Conservation (phyloP, 2,113 vertebrate genomes). For the Corythoichthys haematopterus region DNA sequence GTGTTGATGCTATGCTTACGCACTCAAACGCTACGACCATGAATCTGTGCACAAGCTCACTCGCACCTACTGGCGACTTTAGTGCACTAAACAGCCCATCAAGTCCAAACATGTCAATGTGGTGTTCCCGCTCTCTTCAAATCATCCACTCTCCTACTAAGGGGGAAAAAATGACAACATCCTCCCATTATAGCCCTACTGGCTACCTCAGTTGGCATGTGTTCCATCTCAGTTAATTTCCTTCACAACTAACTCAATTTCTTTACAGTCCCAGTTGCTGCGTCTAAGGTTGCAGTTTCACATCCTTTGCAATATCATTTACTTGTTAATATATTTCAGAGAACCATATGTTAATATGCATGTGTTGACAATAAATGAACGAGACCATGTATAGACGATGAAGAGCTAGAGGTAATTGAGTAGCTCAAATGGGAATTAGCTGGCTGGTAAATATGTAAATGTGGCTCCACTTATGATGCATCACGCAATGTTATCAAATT, state of each 20-base stretch:
- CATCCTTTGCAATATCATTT: conserved; percentile 35
- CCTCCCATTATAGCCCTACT: conserved; percentile 39
- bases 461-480: neutral
- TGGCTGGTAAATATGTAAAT: conserved; percentile 18
- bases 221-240: conserved; percentile 42
- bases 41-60: conserved; percentile 26
- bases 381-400: conserved; percentile 8
- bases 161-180: conserved; percentile 51
- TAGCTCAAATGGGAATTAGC: conserved; percentile 24
- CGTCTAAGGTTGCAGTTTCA: conserved; percentile 1
- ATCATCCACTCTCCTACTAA: conserved; percentile 28
- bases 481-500: conserved; percentile 2
- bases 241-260: conserved; percentile 5
- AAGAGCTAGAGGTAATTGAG: neutral
- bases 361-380: conserved; percentile 14
- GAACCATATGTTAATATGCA: conserved; percentile 28
- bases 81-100: conserved; percentile 52
- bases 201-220: conserved; percentile 12
- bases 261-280: neutral
- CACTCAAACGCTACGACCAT: conserved; percentile 23
- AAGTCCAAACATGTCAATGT: conserved; percentile 49
- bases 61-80: conserved; percentile 21
- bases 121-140: conserved; percentile 24
- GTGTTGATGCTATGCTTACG: conserved; percentile 15
- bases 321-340: conserved; percentile 40